Evolutionary conservation across 2,888 invertebrate genomes (phyloP), one percentile per base, ranked within the genome.

Genomic region (Sinotaia quadrata): DNA sequence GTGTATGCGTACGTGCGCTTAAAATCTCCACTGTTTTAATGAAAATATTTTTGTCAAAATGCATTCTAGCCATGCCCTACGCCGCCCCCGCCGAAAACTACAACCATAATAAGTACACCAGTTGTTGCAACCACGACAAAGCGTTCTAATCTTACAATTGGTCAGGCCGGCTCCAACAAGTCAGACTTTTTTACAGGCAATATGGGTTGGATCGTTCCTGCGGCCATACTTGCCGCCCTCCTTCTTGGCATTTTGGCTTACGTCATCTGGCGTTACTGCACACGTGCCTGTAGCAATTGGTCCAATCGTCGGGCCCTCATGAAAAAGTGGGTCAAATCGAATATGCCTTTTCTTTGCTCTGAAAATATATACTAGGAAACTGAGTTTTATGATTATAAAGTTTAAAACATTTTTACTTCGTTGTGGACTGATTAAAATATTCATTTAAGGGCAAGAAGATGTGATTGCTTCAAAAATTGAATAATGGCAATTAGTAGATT

Each of bases 251-350:
- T 52, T 15, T 41, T 63, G 5, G n/a, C 29, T 12, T 63, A 41
- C 54, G 8, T 63, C 41, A 51, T 63, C 21, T 63, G 37, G 51
- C 5, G 41, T 2, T 27, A 41, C n/a, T 63, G 63, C 41, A 24
- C 10, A 18, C 37, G 37, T 24, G 54, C 63, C 7, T 63, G 63
- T 31, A 29, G 52, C 18, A 54, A 18, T 34, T 18, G 47, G 8
- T 29, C 41, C n/a, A 27, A 34, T n/a, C 18, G 24, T 10, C 24
- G 49, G 21, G 47, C 21, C 4, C 10, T 61, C 47, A 7, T 31
- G 33, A 49, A 31, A 34, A 61, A 21, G 60, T 61, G 49, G 49
- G 60, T 60, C 41, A n/a, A n/a, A n/a, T n/a, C n/a, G n/a, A n/a
- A n/a, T n/a, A n/a, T n/a, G n/a, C n/a, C n/a, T n/a, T n/a, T n/a